Percentiles rank a stretch among this genome's conserved stretches.
Evolutionary conservation across 1,140 invertebrate species (phyloP).

Genomic region (Pachypeltis micranthus): DNA sequence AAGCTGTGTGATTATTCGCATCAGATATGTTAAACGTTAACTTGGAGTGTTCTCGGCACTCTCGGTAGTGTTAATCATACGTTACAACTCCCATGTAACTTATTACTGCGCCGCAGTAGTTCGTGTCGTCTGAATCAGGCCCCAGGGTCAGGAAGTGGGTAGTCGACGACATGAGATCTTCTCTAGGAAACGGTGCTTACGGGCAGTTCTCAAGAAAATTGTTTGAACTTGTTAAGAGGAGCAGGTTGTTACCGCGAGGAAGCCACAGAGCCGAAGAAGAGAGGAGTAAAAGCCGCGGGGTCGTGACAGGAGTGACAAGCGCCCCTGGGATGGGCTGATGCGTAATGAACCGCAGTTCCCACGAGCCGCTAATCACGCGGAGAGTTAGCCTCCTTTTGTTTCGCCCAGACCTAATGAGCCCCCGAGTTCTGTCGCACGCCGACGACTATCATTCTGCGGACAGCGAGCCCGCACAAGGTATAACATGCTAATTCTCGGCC

Average conservation of each 20-base stretch:
- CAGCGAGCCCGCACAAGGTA: neutral
- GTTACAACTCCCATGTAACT: too few species aligned
- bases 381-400: conserved; percentile 8
- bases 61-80: too few species aligned
- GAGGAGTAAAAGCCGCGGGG: neutral
- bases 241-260: neutral
- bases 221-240: too few species aligned
- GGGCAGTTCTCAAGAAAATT: too few species aligned
- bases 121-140: too few species aligned
- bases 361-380: conserved; percentile 7
- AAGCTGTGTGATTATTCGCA: too few species aligned
- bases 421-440: neutral
- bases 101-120: too few species aligned
- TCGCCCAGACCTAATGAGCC: conserved; percentile 2
- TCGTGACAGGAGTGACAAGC: conserved; percentile 5
- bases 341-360: conserved; percentile 9
- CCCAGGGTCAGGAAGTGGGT: too few species aligned
- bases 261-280: neutral
- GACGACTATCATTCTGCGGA: conserved; percentile 3
- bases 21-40: too few species aligned
- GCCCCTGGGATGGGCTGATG: neutral
- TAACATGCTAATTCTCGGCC: conserved; percentile 5
- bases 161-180: too few species aligned
- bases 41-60: too few species aligned
- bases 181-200: too few species aligned